phyloP scores from a whole-genome alignment of 2,888 invertebrate genomes.

The Papilio demoleus region DNA sequence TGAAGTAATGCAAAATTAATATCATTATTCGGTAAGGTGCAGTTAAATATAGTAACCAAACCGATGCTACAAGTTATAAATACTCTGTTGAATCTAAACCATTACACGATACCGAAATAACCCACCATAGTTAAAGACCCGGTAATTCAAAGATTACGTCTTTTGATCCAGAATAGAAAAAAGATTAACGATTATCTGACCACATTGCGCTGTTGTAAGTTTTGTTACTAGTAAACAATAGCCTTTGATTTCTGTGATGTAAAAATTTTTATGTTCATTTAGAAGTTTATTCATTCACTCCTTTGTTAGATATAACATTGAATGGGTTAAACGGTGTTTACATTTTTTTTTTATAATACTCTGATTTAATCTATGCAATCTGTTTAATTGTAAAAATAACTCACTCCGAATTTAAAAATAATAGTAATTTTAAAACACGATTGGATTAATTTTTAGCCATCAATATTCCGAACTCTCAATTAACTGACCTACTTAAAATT shows the following conservation, averaged over 20 bases:
- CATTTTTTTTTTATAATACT: too few species aligned
- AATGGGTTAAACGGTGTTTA: neutral
- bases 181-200: neutral
- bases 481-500: slow-evolving; percentile 19
- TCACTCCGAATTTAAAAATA: too few species aligned
- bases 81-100: neutral
- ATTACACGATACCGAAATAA: neutral
- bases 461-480: slow-evolving; percentile 10
- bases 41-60: neutral
- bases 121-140: neutral
- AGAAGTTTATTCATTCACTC: neutral
- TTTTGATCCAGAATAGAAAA: slow-evolving; percentile 3
- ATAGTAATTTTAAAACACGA: neutral
- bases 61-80: neutral
- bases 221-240: neutral
- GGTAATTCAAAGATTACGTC: neutral
- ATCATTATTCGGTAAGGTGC: too few species aligned
- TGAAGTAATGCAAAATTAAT: too few species aligned
- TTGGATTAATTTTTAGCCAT: slow-evolving; percentile 2
- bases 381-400: too few species aligned
- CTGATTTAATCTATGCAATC: too few species aligned
- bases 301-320: neutral
- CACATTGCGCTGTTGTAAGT: neutral
- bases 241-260: neutral
- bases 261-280: neutral